phyloP scores from a whole-genome alignment of 2,797 vertebrate species.

The Echeneis naucrates region DNA sequence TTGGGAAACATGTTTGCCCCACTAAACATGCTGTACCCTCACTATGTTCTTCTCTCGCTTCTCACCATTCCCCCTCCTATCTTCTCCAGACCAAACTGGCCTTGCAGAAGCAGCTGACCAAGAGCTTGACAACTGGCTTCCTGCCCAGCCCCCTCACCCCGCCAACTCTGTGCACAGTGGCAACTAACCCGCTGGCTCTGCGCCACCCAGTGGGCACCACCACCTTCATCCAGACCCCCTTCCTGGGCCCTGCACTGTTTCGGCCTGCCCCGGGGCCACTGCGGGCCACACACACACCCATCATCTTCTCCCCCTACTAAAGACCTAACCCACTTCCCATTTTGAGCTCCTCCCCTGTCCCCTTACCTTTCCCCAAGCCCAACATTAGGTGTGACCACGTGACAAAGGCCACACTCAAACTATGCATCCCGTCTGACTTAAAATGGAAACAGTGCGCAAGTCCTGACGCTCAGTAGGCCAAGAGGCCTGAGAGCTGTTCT shows the following conservation, averaged over 20 bases:
- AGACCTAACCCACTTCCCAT: constrained; percentile 48
- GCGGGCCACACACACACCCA: constrained; percentile 91
- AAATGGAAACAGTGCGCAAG: constrained; percentile 73
- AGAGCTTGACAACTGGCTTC: constrained; percentile 94
- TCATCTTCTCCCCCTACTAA: constrained; percentile 96
- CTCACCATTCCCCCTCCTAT: constrained; percentile 50
- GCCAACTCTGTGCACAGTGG: constrained; percentile 91
- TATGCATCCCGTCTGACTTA: constrained; percentile 84
- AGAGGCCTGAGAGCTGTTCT: constrained; percentile 65
- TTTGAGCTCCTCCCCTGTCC: constrained; percentile 50
- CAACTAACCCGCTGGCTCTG: constrained; percentile 90
- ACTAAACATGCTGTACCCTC: constrained; percentile 40
- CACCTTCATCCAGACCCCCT: constrained; percentile 93
- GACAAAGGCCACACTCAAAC: constrained; percentile 80
- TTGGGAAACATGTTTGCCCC: constrained; percentile 50
- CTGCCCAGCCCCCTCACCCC: constrained; percentile 89
- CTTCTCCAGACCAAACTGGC: constrained; percentile 94
- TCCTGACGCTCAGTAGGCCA: constrained; percentile 54
- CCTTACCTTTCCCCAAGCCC: constrained; percentile 69
- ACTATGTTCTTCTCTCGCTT: constrained; percentile 60
- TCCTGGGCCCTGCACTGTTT: constrained; percentile 95
- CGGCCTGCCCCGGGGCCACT: constrained; percentile 90
- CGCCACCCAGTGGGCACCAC: constrained; percentile 87
- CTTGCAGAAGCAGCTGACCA: constrained; percentile 98
- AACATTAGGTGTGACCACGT: constrained; percentile 72